These are phyloP conservation scores for Morone chrysops DNA, from an alignment of 2,113 vertebrate genomes.

Conservation along the genomic window DNA sequence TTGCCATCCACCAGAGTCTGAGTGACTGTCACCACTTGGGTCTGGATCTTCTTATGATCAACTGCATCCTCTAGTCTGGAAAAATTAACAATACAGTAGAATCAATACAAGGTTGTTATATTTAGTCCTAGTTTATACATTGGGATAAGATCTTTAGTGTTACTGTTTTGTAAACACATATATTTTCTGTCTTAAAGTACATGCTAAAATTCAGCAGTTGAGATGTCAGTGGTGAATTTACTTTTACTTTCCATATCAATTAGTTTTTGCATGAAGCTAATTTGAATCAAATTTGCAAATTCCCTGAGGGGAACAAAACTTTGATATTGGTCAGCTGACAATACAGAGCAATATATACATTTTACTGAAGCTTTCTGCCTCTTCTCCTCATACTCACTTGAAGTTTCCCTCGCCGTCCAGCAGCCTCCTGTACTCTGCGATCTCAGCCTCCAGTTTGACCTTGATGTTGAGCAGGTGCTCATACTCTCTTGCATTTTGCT, in stretches of 20 bases:
- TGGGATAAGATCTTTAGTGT: not conserved
- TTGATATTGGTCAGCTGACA: not conserved
- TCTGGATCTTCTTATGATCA: constrained; percentile 35
- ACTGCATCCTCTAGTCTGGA: constrained; percentile 66
- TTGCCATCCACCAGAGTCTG: constrained; percentile 77
- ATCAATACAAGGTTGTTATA: not conserved
- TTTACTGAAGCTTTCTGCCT: not conserved
- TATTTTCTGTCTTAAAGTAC: not conserved
- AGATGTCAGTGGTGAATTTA: not conserved
- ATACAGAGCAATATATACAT: not conserved
- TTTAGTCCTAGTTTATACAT: not conserved
- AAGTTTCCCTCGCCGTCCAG: constrained; percentile 85
- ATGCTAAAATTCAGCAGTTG: constrained; percentile 7
- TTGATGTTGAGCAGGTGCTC: constrained; percentile 92
- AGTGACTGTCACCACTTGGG: constrained; percentile 71
- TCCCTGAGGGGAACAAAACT: not conserved
- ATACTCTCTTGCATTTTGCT: constrained; percentile 84
- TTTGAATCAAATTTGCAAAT: constrained; percentile 67
- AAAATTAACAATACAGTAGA: not conserved
- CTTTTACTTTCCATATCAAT: constrained; percentile 39
- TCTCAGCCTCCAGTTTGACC: constrained; percentile 93
- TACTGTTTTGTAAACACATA: not conserved
- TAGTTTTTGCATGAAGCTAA: constrained; percentile 52
- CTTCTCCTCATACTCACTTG: constrained; percentile 76
- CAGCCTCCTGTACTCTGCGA: constrained; percentile 91